Conservation (phyloP, 2,888 invertebrate species). For the Drosophila sordidula region DNA sequence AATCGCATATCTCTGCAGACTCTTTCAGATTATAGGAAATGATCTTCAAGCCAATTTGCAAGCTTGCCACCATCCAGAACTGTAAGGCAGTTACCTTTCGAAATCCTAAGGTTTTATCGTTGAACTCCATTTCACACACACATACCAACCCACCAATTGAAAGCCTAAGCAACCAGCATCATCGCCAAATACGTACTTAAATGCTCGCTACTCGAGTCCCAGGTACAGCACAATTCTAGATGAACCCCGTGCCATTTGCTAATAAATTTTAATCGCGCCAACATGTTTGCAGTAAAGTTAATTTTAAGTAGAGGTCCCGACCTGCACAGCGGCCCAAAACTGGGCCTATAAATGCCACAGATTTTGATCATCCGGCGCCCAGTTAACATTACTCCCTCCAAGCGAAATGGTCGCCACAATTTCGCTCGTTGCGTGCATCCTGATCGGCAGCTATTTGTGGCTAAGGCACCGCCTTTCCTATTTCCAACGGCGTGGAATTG, state of each 20-base stretch:
- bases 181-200: background rate
- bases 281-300: background rate
- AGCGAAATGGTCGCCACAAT: constrained; percentile 26
- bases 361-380: background rate
- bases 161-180: background rate
- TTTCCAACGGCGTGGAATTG: constrained; percentile 63
- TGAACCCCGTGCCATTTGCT: constrained; percentile 1
- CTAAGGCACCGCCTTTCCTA: constrained; percentile 48
- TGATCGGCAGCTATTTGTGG: constrained; percentile 46
- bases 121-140: background rate
- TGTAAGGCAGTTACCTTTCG: background rate
- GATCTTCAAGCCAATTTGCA: too few relatives aligned
- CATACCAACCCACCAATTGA: background rate
- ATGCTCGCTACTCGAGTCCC: background rate
- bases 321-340: background rate
- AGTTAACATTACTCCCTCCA: constrained; percentile 12
- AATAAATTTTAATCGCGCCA: constrained; percentile 2
- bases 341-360: constrained; percentile 33
- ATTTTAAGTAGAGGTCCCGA: constrained; percentile 24
- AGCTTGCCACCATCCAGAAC: background rate
- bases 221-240: background rate
- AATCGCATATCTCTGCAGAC: too few relatives aligned
- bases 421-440: constrained; percentile 12
- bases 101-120: background rate
- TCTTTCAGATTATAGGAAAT: too few relatives aligned